Conservation (phyloP, 64 coral and sea anemone genomes). For the Actinia tenebrosa region DNA sequence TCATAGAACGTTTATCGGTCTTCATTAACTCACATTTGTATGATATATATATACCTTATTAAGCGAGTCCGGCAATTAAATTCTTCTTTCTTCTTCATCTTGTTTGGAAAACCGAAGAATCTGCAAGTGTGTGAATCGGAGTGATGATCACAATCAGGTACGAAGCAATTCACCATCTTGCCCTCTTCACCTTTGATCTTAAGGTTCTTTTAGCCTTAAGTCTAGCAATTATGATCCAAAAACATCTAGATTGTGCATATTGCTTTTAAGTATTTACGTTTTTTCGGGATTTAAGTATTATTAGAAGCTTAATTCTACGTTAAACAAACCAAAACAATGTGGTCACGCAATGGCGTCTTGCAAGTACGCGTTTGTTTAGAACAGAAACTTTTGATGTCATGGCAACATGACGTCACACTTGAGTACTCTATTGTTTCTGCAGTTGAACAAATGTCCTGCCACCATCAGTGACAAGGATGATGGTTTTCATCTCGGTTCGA, state of each 20-base stretch:
- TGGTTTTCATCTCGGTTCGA: not conserved
- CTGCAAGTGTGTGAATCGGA: conserved; percentile 42
- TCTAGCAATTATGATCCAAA: not conserved
- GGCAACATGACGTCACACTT: not conserved
- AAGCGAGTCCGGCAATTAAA: conserved; percentile 31
- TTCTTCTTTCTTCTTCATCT: conserved; percentile 33
- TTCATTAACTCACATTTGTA: not conserved
- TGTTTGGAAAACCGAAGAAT: conserved; percentile 37
- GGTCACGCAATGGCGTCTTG: not conserved
- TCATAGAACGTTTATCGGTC: too few species aligned
- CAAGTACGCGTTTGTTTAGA: not conserved
- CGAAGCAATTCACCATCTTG: conserved; percentile 11
- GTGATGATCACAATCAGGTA: conserved; percentile 31
- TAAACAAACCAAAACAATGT: not conserved
- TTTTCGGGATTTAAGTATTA: not conserved
- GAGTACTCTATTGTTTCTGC: not conserved
- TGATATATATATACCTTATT: not conserved
- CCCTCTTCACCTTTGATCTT: not conserved
- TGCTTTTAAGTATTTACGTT: not conserved
- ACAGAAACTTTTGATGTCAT: not conserved
- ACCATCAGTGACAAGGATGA: not conserved
- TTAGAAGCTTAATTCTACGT: not conserved
- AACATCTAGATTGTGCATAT: not conserved
- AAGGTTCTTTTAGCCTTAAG: not conserved
- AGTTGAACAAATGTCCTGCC: not conserved